phyloP scores from a whole-genome alignment of 2,113 vertebrate genomes.

The Ahaetulla prasina region DNA sequence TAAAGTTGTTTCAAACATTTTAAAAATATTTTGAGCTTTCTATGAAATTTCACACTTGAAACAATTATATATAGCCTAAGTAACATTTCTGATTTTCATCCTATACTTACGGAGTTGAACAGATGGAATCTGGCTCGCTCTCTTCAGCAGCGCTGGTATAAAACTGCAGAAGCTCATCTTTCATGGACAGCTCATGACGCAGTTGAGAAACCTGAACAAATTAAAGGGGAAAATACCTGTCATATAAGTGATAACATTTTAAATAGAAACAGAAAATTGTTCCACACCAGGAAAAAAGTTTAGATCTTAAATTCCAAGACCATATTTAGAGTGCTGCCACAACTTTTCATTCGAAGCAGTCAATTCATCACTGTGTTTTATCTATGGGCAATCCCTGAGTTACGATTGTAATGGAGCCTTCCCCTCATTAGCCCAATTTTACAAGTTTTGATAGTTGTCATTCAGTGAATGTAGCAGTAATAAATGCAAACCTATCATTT shows the following conservation, averaged over 20 bases:
- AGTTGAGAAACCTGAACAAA: conserved; percentile 88
- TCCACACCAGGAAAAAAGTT: neutral
- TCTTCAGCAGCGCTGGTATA: conserved; percentile 92
- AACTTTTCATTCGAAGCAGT: neutral
- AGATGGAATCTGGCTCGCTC: conserved; percentile 86
- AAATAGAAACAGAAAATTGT: neutral
- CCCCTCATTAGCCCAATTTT: neutral
- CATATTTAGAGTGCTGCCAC: neutral
- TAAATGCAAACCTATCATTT: neutral
- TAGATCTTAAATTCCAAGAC: neutral
- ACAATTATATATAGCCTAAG: neutral
- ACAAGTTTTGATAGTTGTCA: neutral
- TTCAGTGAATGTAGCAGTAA: neutral
- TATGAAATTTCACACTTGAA: neutral
- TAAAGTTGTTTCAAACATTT: neutral
- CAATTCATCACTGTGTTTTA: neutral
- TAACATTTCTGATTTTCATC: neutral
- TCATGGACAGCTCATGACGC: conserved; percentile 95
- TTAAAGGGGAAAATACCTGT: neutral
- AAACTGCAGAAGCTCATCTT: conserved; percentile 96
- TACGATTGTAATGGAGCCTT: neutral
- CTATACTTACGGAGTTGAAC: conserved; percentile 86
- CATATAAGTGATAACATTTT: neutral
- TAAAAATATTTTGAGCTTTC: neutral
- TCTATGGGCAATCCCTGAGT: neutral